phyloP scores from a whole-genome alignment of 2,888 invertebrate species.

The Lasioglossum calceatum region DNA sequence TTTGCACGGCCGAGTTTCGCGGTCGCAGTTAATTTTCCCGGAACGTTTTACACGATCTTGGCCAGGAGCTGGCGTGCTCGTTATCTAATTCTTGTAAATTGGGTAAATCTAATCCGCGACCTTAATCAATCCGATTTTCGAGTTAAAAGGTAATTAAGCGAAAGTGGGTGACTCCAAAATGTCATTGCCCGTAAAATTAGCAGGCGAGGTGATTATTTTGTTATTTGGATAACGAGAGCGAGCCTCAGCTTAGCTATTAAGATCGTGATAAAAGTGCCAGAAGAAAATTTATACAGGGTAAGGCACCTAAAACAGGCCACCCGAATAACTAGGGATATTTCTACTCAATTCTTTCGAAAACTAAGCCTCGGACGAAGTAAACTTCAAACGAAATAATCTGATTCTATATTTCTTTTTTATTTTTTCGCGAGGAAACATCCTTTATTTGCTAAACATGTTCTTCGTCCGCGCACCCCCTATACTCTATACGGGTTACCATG shows the following conservation, averaged over 20 bases:
- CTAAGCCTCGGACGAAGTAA: too few species aligned
- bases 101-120: slow-evolving; percentile 37
- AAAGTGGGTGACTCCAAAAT: not conserved
- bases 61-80: slow-evolving; percentile 12
- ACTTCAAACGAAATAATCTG: too few species aligned
- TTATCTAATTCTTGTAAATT: slow-evolving; percentile 40
- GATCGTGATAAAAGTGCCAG: not conserved
- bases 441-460: too few species aligned
- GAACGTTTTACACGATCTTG: slow-evolving; percentile 33
- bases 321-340: too few species aligned
- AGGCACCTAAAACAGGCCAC: too few species aligned
- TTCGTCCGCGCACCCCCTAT: too few species aligned
- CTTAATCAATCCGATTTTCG: slow-evolving; percentile 31
- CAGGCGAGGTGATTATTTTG: not conserved
- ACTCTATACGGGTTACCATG: too few species aligned
- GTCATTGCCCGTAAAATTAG: not conserved
- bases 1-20: slow-evolving; percentile 27
- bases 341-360: too few species aligned
- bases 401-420: too few species aligned
- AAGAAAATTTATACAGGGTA: not conserved
- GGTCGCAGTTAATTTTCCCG: slow-evolving; percentile 32
- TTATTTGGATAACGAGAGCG: not conserved
- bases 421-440: too few species aligned
- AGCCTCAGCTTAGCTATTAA: not conserved
- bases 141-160: slow-evolving; percentile 22